A percentile compares a stretch with the other conserved stretches of the same genome.
Conservation (phyloP, 23 tunicate genomes). For the Halocynthia aurantium region DNA sequence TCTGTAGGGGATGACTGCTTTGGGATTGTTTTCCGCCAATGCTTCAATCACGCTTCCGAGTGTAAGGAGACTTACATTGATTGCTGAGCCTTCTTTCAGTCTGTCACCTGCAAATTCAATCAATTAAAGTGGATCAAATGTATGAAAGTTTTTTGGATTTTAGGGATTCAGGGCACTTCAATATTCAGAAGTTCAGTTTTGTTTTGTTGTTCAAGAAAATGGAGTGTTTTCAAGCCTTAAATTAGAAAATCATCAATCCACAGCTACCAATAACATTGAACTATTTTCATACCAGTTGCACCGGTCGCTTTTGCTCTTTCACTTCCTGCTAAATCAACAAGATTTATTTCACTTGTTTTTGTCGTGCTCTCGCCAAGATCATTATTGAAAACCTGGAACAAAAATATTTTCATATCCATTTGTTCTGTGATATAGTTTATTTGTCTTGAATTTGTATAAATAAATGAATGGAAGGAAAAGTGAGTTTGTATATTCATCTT, state of each 20-base stretch:
- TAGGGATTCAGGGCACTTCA: neutral
- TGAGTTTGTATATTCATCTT: too few relatives aligned
- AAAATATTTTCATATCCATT: neutral
- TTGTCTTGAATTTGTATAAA: too few relatives aligned
- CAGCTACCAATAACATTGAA: neutral
- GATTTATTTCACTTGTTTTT: constrained; percentile 68
- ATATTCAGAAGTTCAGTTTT: neutral
- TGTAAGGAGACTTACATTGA: constrained; percentile 57
- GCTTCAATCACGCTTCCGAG: constrained; percentile 65
- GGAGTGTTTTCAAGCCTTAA: neutral
- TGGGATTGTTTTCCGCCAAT: constrained; percentile 42
- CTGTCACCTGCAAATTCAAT: constrained; percentile 46
- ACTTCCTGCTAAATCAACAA: constrained; percentile 77
- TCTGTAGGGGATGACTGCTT: constrained; percentile 42
- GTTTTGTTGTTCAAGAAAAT: too few relatives aligned
- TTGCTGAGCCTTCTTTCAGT: constrained; percentile 69
- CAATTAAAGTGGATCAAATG: neutral
- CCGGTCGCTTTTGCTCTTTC: constrained; percentile 75
- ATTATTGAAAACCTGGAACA: constrained; percentile 57
- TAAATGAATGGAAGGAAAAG: too few relatives aligned
- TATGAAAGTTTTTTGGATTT: neutral
- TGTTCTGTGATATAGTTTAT: too few relatives aligned
- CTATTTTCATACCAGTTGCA: constrained; percentile 43
- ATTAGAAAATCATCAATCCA: neutral
- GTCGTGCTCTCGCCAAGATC: constrained; percentile 65